Evolutionary conservation across 2,113 vertebrate species (phyloP).

Genomic region (Meleagris gallopavo): DNA sequence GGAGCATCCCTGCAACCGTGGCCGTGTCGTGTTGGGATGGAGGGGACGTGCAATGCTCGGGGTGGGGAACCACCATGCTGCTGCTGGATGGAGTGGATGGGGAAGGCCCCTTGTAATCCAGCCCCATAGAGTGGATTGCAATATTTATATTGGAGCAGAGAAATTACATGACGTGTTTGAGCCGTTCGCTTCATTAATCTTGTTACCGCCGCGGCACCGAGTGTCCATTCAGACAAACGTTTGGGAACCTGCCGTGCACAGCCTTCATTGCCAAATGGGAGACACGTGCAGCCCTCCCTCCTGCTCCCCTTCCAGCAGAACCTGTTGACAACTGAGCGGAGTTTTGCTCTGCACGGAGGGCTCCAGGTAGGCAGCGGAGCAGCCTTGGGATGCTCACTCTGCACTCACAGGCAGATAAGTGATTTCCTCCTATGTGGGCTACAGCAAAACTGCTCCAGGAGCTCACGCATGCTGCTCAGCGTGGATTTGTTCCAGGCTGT

Average conservation of each 20-base stretch:
- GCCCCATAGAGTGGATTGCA: not conserved
- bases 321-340: too few relatives aligned
- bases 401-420: rapidly evolving
- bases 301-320: too few relatives aligned
- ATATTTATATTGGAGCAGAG: constrained; percentile 17
- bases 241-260: not conserved
- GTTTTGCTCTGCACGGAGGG: rapidly evolving
- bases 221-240: not conserved
- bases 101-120: not conserved
- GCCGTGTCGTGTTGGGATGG: too few relatives aligned
- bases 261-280: not conserved
- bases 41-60: not conserved
- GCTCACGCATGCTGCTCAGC: not conserved
- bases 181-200: not conserved
- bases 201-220: not conserved
- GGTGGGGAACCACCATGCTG: not conserved
- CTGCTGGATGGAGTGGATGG: not conserved
- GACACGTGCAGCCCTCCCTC: too few relatives aligned
- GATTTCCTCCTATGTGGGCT: not conserved
- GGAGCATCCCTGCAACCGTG: not conserved
- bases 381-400: not conserved
- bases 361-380: not conserved
- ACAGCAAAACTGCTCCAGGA: too few relatives aligned
- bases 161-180: not conserved
- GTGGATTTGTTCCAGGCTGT: not conserved